Conservation (phyloP, 2,888 invertebrate genomes). For the Encarsia formosa region DNA sequence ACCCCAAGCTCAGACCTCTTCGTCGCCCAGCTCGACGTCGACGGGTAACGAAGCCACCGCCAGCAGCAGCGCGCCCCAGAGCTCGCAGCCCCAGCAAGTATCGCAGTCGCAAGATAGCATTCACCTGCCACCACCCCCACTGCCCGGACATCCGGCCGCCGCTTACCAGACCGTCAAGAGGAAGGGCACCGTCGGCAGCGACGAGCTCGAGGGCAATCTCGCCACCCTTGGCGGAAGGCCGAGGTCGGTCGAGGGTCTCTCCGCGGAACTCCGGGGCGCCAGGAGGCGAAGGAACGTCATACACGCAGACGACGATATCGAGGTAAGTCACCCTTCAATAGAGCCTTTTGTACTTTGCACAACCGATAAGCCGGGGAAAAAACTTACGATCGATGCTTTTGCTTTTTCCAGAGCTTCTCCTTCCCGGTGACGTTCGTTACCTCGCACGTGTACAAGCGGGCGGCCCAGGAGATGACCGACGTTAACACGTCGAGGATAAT, state of each 20-base stretch:
- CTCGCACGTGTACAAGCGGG: slow-evolving; percentile 76
- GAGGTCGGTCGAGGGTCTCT: slow-evolving; percentile 80
- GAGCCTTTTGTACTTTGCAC: too few species aligned
- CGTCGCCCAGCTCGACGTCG: slow-evolving; percentile 66
- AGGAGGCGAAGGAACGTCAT: slow-evolving; percentile 62
- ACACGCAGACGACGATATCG: slow-evolving; percentile 42
- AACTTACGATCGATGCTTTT: slow-evolving; percentile 1
- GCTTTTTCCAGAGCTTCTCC: slow-evolving; percentile 35
- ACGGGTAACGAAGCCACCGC: slow-evolving; percentile 54
- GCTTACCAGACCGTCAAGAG: slow-evolving; percentile 81
- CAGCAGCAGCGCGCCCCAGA: slow-evolving; percentile 53
- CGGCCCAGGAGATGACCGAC: slow-evolving; percentile 87
- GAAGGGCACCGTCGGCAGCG: slow-evolving; percentile 63
- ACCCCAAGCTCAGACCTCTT: slow-evolving; percentile 72
- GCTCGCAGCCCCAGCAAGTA: slow-evolving; percentile 51
- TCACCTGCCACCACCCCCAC: slow-evolving; percentile 75
- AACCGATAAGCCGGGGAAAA: neutral
- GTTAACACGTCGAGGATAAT: slow-evolving; percentile 86
- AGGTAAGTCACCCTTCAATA: slow-evolving; percentile 4
- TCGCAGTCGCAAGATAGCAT: slow-evolving; percentile 60
- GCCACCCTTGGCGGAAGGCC: slow-evolving; percentile 82
- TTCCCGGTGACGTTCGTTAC: slow-evolving; percentile 60
- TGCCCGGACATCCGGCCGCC: slow-evolving; percentile 74
- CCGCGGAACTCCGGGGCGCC: slow-evolving; percentile 72
- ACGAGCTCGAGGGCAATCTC: slow-evolving; percentile 71